phyloP scores from a whole-genome alignment of 2,888 invertebrate species.

The Mythimna pallens region DNA sequence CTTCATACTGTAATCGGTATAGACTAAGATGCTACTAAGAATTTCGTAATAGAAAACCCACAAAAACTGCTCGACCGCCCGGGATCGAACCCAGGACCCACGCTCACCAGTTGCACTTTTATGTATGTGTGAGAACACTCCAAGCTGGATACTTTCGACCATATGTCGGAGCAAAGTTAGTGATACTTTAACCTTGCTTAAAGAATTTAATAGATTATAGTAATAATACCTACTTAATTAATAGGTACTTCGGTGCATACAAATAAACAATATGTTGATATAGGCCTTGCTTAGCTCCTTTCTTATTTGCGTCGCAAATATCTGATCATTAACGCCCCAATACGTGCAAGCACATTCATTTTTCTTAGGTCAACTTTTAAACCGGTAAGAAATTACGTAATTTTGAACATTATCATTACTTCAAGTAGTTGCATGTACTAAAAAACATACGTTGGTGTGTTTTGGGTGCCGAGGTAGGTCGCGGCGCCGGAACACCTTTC shows the following conservation, averaged over 20 bases:
- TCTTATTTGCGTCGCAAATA: conserved; percentile 12
- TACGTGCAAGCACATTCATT: conserved; percentile 20
- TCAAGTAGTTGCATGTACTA: conserved; percentile 27
- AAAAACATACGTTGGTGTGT: conserved; percentile 85
- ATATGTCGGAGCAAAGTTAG: background rate
- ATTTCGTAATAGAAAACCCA: background rate
- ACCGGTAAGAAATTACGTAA: conserved; percentile 57
- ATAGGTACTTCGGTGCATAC: too few relatives aligned
- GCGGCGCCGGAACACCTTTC: conserved; percentile 91
- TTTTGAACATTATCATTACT: conserved; percentile 36
- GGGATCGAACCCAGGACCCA: background rate
- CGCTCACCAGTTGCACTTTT: background rate
- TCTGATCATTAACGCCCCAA: conserved; percentile 6
- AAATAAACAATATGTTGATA: too few relatives aligned
- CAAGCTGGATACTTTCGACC: background rate
- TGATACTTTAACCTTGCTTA: background rate
- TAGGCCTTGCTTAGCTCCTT: conserved; percentile 3
- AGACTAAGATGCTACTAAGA: background rate
- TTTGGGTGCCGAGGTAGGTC: conserved; percentile 81
- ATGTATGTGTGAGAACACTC: background rate
- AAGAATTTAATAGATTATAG: too few relatives aligned
- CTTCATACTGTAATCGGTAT: background rate
- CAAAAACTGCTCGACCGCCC: background rate
- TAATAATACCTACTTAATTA: too few relatives aligned
- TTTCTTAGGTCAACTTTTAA: conserved; percentile 47